Base-by-base conservation (phyloP, 2,113 vertebrate genomes). In the Glaucidium brasilianum region DNA sequence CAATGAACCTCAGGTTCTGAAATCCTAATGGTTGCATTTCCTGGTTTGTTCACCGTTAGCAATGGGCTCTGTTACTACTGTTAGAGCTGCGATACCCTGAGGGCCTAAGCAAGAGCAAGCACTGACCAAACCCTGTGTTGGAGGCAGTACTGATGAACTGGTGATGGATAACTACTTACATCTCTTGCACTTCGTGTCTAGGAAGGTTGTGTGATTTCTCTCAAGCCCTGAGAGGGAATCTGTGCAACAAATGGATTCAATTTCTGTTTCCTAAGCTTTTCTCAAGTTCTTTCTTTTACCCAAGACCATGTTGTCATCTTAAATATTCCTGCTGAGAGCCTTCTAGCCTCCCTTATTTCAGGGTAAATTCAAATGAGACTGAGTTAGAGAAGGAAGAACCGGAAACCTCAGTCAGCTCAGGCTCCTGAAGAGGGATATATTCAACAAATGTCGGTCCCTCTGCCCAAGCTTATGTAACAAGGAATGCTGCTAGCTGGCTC, bases 11-110 rank as follows among this genome's bases (percentile, higher is more conserved):
- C 1, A 14, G 39, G n/a, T 35, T 29, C 4, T 45, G 79, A 45
- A 35, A 45, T 18, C 56, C 27, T 10, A 4, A 29, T 4, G 14
- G 35, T 4, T 18, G 27, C 1, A 5, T 45, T 52, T 47, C 45
- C 72, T 7, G 18, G 5, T 32, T 53, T 34, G 27, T 27, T 63
- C 2, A 1, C 29, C 4, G 0, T 29, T 19, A 30, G 50, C 67
- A 9, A 1, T 0, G 58, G 58, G 67, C 73, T 53, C 56, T 9
- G 37, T 34, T 30, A 7, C 27, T 22, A 0, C 37, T 13, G 0
- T 35, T 41, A 29, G 68, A 16, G 43, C 52, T 56, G 73, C 11
- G 47, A 5, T 19, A 22, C 3, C 49, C 53, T 15, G 23, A 72
- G 50, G 77, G 16, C 43, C 30, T 11, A 7, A 26, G 52, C 25